These are phyloP conservation scores for Delphinus delphis DNA, from an alignment of 2,113 vertebrate genomes.

Conservation along the genomic window DNA sequence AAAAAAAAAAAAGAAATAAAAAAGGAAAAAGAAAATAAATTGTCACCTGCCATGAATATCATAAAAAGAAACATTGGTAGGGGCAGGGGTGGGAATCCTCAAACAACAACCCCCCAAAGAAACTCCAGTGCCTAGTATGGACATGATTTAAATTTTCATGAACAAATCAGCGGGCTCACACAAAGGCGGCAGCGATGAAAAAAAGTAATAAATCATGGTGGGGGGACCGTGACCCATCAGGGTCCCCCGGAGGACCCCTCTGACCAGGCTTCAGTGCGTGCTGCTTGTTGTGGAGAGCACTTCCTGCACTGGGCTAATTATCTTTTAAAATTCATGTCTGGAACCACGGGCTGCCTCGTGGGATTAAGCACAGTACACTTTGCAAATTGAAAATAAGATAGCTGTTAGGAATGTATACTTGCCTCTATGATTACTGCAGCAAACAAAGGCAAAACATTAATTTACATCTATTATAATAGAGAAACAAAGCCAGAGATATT, in stretches of 20 bases:
- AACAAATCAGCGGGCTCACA: constrained; percentile 85
- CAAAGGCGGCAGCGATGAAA: constrained; percentile 45
- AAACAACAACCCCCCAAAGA: constrained; percentile 3
- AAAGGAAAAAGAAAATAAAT: constrained; percentile 11
- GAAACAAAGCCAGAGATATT: constrained; percentile 79
- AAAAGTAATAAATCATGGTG: constrained; percentile 71
- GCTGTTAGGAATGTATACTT: constrained; percentile 88
- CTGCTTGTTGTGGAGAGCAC: constrained; percentile 81
- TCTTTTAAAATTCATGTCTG: constrained; percentile 91
- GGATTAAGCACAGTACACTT: constrained; percentile 90
- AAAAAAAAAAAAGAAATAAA: not conserved
- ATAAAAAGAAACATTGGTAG: not conserved
- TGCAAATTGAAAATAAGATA: constrained; percentile 93
- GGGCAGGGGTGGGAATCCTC: not conserved
- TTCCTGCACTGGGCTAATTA: constrained; percentile 88
- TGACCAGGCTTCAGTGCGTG: constrained; percentile 79
- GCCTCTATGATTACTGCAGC: constrained; percentile 85
- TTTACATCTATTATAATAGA: constrained; percentile 86
- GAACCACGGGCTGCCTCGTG: constrained; percentile 84
- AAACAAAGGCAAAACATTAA: constrained; percentile 89
- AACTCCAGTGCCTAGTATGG: constrained; percentile 75
- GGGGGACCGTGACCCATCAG: constrained; percentile 73
- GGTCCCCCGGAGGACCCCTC: constrained; percentile 83
- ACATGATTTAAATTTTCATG: constrained; percentile 88
- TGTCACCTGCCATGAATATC: constrained; percentile 27